Evolutionary conservation across 2,113 vertebrate species (phyloP).

Genomic region (Hyperopisus bebe): DNA sequence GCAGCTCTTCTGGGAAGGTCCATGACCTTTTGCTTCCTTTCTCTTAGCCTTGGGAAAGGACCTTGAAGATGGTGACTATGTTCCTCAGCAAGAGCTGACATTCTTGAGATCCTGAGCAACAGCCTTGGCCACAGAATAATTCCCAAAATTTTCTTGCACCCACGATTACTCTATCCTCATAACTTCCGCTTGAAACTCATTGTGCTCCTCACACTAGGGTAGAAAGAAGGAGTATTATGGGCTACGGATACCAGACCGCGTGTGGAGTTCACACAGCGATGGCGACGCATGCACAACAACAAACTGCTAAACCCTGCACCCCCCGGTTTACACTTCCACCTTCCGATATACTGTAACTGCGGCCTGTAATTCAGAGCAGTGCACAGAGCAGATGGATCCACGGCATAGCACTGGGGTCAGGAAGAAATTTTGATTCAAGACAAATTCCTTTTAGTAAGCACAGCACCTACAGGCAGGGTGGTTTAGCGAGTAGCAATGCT

Average conservation of each 20-base stretch:
- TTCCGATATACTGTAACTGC: conserved; percentile 1
- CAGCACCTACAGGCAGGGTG: background rate
- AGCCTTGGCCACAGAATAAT: background rate
- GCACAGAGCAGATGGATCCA: conserved; percentile 37
- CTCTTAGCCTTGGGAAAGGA: conserved; percentile 10
- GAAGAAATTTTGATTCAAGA: background rate
- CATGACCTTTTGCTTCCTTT: background rate
- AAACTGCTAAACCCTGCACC: conserved; percentile 23
- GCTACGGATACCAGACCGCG: conserved; percentile 8
- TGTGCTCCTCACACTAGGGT: background rate
- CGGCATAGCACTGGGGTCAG: background rate
- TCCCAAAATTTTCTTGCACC: background rate
- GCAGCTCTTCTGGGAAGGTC: conserved; percentile 1
- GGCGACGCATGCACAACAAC: background rate
- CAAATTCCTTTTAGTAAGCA: background rate
- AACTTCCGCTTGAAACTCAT: background rate
- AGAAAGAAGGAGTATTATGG: conserved; percentile 26
- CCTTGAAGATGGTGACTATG: background rate
- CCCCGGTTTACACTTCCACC: conserved; percentile 9
- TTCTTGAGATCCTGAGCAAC: background rate
- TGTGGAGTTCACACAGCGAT: background rate
- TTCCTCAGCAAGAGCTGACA: background rate
- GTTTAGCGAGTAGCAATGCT: background rate
- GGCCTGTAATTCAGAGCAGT: no score
- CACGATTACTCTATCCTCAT: background rate